Conservation (phyloP, 2,797 vertebrate species). For the Numenius phaeopus region DNA sequence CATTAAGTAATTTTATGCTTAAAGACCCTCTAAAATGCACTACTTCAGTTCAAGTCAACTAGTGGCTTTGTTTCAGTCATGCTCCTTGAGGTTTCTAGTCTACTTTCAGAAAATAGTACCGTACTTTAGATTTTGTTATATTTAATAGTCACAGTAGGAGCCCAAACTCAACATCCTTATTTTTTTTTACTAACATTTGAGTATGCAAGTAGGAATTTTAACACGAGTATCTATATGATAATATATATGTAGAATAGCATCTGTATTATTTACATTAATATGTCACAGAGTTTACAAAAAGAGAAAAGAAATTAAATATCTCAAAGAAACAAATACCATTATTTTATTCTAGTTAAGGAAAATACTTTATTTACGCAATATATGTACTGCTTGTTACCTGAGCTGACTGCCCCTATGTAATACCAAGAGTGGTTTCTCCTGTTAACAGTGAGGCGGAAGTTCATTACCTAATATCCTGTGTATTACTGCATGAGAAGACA, state of each 20-base stretch:
- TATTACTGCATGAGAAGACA: background rate
- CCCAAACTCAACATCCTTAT: background rate
- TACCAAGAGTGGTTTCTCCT: background rate
- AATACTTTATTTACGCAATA: background rate
- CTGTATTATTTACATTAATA: background rate
- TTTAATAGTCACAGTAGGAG: background rate
- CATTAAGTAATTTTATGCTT: background rate
- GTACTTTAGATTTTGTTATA: background rate
- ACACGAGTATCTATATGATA: background rate
- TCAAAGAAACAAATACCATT: background rate
- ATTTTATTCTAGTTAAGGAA: background rate
- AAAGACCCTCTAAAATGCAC: background rate
- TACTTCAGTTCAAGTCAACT: background rate
- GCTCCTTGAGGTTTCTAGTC: background rate
- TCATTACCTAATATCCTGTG: background rate
- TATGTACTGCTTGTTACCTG: background rate
- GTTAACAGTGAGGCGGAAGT: background rate
- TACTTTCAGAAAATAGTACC: background rate
- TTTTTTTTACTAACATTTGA: background rate
- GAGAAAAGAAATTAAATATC: background rate
- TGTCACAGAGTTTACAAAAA: background rate
- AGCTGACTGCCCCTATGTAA: rapidly evolving
- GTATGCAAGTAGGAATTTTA: background rate
- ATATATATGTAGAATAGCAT: background rate
- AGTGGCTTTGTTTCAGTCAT: background rate